Evolutionary conservation across 2,797 vertebrate species (phyloP), one percentile per base, ranked within the genome.

Genomic region (Bovichtus diacanthus): DNA sequence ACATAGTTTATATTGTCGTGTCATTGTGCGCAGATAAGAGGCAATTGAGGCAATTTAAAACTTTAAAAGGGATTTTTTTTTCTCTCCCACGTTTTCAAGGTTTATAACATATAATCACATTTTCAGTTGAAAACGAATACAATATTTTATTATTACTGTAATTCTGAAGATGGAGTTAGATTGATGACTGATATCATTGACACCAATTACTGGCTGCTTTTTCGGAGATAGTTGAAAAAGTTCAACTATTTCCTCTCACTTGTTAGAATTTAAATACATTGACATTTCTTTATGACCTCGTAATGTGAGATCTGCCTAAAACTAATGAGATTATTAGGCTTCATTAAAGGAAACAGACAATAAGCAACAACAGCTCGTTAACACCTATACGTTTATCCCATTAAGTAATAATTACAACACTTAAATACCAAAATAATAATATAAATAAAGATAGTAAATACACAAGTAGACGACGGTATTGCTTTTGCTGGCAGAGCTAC

Each of bases 361-460:
- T n/a, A n/a, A 78, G 21, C n/a, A 47, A 38, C 23, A 56, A 38
- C 23, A 56, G 25, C 29, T 67, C 63, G 53, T 82, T 83, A 70
- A 70, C 72, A 75, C 13, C 18, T 34, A 4, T 10, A 5, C 16
- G 16, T 68, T 38, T 8, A 55, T 27, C 54, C 23, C 58, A 53
- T 60, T 68, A 61, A 25, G 31, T 43, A 9, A 18, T 49, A 61
- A 74, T 27, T 12, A 36, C 0, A 41, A 16, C 46, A n/a, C 39
- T 29, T 21, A 16, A 23, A n/a, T 0, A 18, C 6, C 10, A 23
- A 43, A 46, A 39, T 16, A 27, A 41, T 12, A 31, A 21, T 1
- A n/a, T 13, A 13, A 51, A 11, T 25, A 0, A 58, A 50, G 3
- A 0, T n/a, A 53, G 47, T 3, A 18, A 36, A 58, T 3, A 19